phyloP scores from a whole-genome alignment of 2,888 invertebrate genomes.

The Allacma fusca region DNA sequence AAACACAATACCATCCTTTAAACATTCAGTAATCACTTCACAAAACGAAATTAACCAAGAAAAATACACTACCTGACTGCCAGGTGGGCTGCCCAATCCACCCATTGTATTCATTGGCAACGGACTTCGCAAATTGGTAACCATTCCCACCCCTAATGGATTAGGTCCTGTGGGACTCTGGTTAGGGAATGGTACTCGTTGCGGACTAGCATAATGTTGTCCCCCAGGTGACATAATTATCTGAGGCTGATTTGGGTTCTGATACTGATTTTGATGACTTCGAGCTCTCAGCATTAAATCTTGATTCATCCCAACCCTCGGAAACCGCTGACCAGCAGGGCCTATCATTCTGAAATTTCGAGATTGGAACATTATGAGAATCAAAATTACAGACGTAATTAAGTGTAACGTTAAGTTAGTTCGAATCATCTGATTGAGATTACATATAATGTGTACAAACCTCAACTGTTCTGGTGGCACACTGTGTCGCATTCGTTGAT shows the following conservation, averaged over 20 bases:
- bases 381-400: too few species aligned
- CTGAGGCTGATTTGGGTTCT: slow-evolving; percentile 46
- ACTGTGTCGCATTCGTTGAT: slow-evolving; percentile 53
- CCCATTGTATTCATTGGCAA: slow-evolving; percentile 59
- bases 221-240: slow-evolving; percentile 38
- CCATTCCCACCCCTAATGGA: slow-evolving; percentile 48
- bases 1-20: not conserved
- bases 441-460: slow-evolving; percentile 29
- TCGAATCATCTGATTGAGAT: too few species aligned
- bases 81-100: slow-evolving; percentile 59
- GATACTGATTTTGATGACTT: slow-evolving; percentile 50
- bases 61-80: slow-evolving; percentile 52
- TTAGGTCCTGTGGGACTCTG: slow-evolving; percentile 59
- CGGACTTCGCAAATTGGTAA: slow-evolving; percentile 55
- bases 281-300: slow-evolving; percentile 57
- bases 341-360: slow-evolving; percentile 41
- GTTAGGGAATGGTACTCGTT: slow-evolving; percentile 57
- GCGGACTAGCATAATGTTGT: slow-evolving; percentile 48
- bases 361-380: too few species aligned
- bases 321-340: slow-evolving; percentile 50
- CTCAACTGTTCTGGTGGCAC: slow-evolving; percentile 54
- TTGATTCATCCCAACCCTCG: slow-evolving; percentile 55
- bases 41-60: too few species aligned
- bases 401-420: too few species aligned
- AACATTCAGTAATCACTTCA: too few species aligned